Evolutionary conservation across 2,797 vertebrate genomes (phyloP), one percentile per base, ranked within the genome.

Genomic region (Poecile montanus): DNA sequence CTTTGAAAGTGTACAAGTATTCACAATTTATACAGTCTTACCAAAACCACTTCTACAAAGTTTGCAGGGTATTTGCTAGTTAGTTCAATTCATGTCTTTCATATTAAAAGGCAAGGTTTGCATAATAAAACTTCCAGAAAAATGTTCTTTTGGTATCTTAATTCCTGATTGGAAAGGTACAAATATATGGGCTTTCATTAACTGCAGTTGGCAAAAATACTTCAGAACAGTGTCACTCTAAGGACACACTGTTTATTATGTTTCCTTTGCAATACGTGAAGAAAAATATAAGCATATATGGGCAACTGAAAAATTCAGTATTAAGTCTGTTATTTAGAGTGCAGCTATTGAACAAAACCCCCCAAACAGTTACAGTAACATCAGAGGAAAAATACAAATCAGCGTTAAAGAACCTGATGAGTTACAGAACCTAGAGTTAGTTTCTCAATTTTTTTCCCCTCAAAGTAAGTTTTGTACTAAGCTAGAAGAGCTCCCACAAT

Each of bases 1-100:
- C 83, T 93, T 91, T 92, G 66, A 48, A 85, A 92, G 89, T 57
- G 60, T 94, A 94, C 71, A 94, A 95, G 92, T 87, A 94, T 58
- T 84, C 1, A 5, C 51, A 66, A 90, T 87, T 94, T 91, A 91
- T 34, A 93, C 83, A 67, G 74, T 79, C 91, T 85, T 94, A 91
- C 70, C 63, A 84, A 91, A 91, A 91, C 58, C 80, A 89, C 71
- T 77, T 56, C 85, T 90, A 85, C 91, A 74, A 88, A 91, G 53
- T 85, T 47, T 63, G 66, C 88, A 90, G 60, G 85, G 67, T 91
- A 85, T 73, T 86, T 76, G 42, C 82, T 78, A 90, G 25, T 88
- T 84, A 84, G 88, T 67, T 93, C 36, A 19, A 40, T 77, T 63
- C 17, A 25, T 5, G n/a, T 53, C 40, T 71, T 89, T 83, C 4